A percentile compares a stretch with the other conserved stretches of the same genome.
These are phyloP conservation scores for Athalia rosae DNA, from an alignment of 2,888 invertebrate genomes.

Conservation along the genomic window DNA sequence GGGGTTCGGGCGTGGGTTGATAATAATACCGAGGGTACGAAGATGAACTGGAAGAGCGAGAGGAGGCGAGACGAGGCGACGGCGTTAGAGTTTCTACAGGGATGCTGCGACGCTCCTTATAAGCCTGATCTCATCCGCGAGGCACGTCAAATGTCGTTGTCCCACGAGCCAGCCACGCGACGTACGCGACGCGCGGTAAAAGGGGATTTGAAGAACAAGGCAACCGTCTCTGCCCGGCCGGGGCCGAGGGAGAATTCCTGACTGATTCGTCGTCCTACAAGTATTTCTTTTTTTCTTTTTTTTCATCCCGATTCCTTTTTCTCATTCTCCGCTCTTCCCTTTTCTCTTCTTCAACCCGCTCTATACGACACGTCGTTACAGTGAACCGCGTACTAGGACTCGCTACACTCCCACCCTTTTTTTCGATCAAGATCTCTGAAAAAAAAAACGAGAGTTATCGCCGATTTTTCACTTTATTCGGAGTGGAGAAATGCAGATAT, in stretches of 20 bases:
- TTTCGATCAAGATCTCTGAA: not conserved
- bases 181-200: constrained; percentile 53
- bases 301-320: not conserved
- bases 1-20: no score
- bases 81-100: constrained; percentile 5
- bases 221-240: constrained; percentile 50
- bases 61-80: no score
- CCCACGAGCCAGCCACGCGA: constrained; percentile 57
- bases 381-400: no score
- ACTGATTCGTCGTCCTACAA: not conserved
- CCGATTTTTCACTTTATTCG: not conserved
- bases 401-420: no score
- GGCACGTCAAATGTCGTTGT: constrained; percentile 36
- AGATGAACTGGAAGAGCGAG: no score
- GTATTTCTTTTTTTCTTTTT: not conserved
- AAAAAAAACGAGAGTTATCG: not conserved
- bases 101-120: constrained; percentile 33
- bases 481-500: not conserved
- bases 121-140: constrained; percentile 3
- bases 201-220: constrained; percentile 53
- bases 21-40: no score
- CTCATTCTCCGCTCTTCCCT: not conserved
- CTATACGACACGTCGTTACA: no score
- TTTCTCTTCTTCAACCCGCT: no score
- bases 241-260: not conserved